phyloP scores from a whole-genome alignment of 2,888 invertebrate genomes.

The Drosophila tanythrix region DNA sequence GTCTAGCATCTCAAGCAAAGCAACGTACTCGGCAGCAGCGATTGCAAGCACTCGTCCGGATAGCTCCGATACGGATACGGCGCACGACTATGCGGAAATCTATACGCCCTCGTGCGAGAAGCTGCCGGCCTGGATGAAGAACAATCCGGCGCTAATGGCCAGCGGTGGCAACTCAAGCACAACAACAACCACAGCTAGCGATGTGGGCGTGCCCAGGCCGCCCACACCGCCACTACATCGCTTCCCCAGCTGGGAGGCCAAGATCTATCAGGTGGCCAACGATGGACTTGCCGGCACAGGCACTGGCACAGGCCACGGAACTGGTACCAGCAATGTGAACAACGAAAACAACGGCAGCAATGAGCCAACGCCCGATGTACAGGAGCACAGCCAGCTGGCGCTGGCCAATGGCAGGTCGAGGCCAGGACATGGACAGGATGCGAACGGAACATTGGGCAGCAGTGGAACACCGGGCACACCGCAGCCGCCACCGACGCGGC shows the following conservation, averaged over 20 bases:
- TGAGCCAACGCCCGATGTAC: conserved; percentile 57
- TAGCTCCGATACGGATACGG: conserved; percentile 87
- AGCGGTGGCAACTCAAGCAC: conserved; percentile 87
- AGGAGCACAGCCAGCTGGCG: conserved; percentile 57
- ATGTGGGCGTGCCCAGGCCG: conserved; percentile 86
- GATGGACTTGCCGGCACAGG: conserved; percentile 86
- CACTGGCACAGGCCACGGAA: conserved; percentile 19
- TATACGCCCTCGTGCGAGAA: conserved; percentile 95
- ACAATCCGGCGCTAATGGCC: conserved; percentile 85
- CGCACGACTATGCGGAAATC: conserved; percentile 97
- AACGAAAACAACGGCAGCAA: conserved; percentile 60
- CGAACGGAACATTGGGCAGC: conserved; percentile 77
- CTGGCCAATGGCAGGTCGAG: conserved; percentile 68
- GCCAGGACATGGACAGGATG: conserved; percentile 63
- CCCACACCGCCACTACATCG: conserved; percentile 96
- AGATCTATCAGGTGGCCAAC: conserved; percentile 94
- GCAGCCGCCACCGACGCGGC: conserved; percentile 82
- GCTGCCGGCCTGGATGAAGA: conserved; percentile 87
- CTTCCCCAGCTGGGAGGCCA: conserved; percentile 97
- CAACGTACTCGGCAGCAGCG: conserved; percentile 17
- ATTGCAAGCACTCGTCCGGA: conserved; percentile 72
- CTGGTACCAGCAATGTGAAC: conserved; percentile 34
- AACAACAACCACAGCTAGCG: conserved; percentile 84
- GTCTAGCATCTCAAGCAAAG: conserved; percentile 80
- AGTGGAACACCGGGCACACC: conserved; percentile 78